Base-by-base conservation (phyloP, 2,113 vertebrate species). In the Hippopotamus amphibius region DNA sequence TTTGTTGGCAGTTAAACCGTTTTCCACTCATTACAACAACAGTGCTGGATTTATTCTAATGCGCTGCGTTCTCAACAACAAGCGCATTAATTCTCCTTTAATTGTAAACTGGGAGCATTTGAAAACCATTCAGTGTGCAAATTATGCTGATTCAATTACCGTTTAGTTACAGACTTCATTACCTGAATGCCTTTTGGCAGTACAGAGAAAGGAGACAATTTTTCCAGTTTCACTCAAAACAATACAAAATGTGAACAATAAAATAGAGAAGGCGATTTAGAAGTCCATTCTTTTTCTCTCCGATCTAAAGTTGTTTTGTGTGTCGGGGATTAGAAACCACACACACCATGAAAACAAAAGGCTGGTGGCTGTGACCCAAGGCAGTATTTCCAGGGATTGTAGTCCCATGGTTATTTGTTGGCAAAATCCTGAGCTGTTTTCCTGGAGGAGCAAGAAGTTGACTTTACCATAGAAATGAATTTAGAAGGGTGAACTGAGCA, bases 141-240 rank as follows among this genome's bases (percentile, higher is more conserved):
- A 99, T 99, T 98, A 99, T 99, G 98, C 98, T 99, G 99, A 99
- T 99, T 99, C 98, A 99, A 99, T 99, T 99, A 99, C 98, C 98
- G 98, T 98, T 99, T 99, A 99, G 98, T 99, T 99, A 99, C 98
- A 99, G 98, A 99, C 99, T 99, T 99, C 99, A 99, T 99, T 99
- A 99, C 98, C 99, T 99, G 98, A 98, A 98, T 98, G 98, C 96
- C 84, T 98, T 95, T 97, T 98, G 98, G 97, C 98, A 93, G 97
- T 98, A 89, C 97, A 93, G 97, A 97, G 90, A 93, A 90, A 98
- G 83, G 97, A 98, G 97, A 97, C 48, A 81, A 90, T 98, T 98
- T 98, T 98, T 97, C 90, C 98, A 97, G 69, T 98, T 97, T 98
- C 97, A 80, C 87, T 98, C 81, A 69, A 98, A 98, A 98, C 97